Conservation (phyloP, 1,140 invertebrate genomes). For the Apis laboriosa region DNA sequence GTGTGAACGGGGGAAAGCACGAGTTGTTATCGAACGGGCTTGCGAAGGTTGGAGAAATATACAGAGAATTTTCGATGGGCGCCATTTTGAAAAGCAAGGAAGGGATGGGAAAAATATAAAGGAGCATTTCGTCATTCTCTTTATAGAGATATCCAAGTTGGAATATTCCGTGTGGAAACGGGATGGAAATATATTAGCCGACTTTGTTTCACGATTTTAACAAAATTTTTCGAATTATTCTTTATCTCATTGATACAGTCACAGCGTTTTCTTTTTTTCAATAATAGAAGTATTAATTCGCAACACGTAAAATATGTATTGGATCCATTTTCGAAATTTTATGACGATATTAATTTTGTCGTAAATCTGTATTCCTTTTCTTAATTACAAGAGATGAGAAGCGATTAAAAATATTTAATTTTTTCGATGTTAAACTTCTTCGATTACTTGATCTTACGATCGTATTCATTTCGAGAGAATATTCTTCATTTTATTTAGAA, state of each 20-base stretch:
- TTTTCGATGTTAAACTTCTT: no score
- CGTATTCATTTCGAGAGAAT: no score
- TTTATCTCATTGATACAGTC: no score
- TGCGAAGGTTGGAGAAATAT: background rate
- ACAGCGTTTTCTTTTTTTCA: background rate
- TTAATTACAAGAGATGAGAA: no score
- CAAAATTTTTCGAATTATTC: background rate
- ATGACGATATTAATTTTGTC: no score
- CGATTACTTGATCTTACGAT: background rate
- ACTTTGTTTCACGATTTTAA: background rate
- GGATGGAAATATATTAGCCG: no score
- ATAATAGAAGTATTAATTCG: background rate
- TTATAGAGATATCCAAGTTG: background rate
- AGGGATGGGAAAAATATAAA: no score
- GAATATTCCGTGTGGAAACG: no score
- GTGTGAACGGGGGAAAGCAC: background rate
- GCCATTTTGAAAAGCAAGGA: background rate
- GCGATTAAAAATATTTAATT: no score
- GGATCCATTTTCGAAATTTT: no score
- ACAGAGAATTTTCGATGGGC: background rate
- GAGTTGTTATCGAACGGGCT: conserved; percentile 4
- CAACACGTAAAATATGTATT: background rate
- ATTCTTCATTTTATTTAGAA: background rate
- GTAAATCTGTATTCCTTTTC: no score
- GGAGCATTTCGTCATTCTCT: background rate